Base-by-base conservation (phyloP, 2,888 invertebrate species). In the Xestobium rufovillosum region DNA sequence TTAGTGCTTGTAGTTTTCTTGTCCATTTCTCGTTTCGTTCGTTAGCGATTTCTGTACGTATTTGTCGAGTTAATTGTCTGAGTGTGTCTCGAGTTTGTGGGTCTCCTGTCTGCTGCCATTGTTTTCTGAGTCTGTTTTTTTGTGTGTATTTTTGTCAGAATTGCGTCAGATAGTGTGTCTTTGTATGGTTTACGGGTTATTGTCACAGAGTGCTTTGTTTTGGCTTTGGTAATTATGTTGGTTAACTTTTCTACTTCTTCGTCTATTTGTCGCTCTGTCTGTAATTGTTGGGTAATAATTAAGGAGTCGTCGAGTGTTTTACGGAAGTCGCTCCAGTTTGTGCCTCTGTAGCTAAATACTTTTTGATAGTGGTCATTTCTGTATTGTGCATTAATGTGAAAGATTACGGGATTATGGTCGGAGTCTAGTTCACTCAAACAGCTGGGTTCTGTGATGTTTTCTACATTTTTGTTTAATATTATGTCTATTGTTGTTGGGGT, bases 161-260 rank as follows among this genome's bases (percentile, higher is more conserved):
- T 33, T 12, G 32, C 17, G 8, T 32, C 26, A 2, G 10, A 12
- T 12, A 38, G 14, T 27, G 26, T 3, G 3, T 16, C 13, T 12
- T 14, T 8, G 19, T 26, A 14, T 11, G 14, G 14, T 16, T 12
- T 2, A 28, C 10, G n/a, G 32, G 16, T 11, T 14, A 11, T 12
- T 27, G 3, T 26, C 28, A n/a, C n/a, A n/a, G n/a, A n/a, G n/a
- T n/a, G n/a, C n/a, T n/a, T n/a, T n/a, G n/a, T n/a, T n/a, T n/a
- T 33, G 8, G 28, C 25, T 13, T 27, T 11, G 4, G n/a, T 3
- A 14, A 38, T 15, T 4, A n/a, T 6, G 10, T 33, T 10, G 1
- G 38, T 38, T 4, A 38, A 14, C 28, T 32, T 26, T 16, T 4
- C n/a, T 11, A 33, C 15, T 26, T 38, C 38, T 3, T 9, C 10